These are phyloP conservation scores for Sander vitreus DNA, from an alignment of 2,113 vertebrate genomes.

Conservation along the genomic window DNA sequence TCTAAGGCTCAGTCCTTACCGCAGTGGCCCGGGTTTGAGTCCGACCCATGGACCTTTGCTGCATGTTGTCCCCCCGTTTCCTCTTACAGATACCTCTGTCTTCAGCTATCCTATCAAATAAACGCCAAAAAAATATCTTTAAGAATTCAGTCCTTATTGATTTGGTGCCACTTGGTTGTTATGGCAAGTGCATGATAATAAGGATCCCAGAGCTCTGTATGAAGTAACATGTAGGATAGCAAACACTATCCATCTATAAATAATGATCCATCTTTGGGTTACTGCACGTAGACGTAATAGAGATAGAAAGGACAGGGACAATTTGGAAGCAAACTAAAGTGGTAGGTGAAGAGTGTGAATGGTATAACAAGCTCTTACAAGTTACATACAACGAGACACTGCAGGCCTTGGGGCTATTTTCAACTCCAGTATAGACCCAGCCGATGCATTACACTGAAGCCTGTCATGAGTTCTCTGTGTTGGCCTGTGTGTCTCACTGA, in stretches of 20 bases:
- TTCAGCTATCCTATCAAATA: no score
- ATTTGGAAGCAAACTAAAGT: conserved; percentile 33
- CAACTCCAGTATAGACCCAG: conserved; percentile 34
- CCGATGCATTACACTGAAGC: conserved; percentile 50
- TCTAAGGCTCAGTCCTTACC: no score
- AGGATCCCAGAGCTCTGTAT: no score
- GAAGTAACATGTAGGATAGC: no score
- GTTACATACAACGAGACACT: conserved; percentile 30
- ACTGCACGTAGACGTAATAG: neutral
- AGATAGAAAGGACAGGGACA: conserved; percentile 4
- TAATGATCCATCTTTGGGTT: neutral
- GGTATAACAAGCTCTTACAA: conserved; percentile 46
- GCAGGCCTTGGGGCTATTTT: conserved; percentile 56
- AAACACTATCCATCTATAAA: neutral
- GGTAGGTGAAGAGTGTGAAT: conserved; percentile 8
- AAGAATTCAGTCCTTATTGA: no score
- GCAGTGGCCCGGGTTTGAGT: no score
- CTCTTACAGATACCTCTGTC: no score
- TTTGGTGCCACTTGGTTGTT: no score
- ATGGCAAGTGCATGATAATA: no score
- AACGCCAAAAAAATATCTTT: no score
- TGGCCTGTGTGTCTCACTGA: conserved; percentile 59
- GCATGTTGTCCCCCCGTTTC: no score
- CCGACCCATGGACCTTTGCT: no score
- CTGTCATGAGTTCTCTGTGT: conserved; percentile 52